Conservation (phyloP, 2,888 invertebrate genomes). For the Hypena proboscidalis region DNA sequence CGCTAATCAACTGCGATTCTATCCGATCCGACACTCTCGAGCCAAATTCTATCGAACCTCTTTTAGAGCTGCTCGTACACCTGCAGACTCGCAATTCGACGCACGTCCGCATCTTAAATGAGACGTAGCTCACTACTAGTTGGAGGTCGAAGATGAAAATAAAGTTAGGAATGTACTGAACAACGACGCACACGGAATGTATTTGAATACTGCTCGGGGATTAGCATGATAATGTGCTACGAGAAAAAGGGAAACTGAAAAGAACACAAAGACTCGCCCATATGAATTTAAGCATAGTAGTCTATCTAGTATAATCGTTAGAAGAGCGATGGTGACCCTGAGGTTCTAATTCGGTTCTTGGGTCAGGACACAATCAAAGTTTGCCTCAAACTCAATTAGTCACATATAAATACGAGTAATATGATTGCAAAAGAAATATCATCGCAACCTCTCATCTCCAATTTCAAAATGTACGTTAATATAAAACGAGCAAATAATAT, state of each 20-base stretch:
- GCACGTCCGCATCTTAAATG: constrained; percentile 40
- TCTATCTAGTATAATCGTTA: neutral
- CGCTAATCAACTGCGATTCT: constrained; percentile 69
- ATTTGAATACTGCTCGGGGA: constrained; percentile 10
- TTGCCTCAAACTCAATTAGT: too few species aligned
- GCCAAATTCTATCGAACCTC: constrained; percentile 33
- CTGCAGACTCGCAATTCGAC: constrained; percentile 33
- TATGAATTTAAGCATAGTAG: too few species aligned
- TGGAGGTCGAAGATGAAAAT: constrained; percentile 13
- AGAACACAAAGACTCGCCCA: neutral
- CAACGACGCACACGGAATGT: constrained; percentile 11
- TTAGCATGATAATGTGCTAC: constrained; percentile 9
- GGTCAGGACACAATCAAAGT: too few species aligned
- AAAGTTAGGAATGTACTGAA: constrained; percentile 14
- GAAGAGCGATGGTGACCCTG: too few species aligned
- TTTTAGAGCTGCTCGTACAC: constrained; percentile 28
- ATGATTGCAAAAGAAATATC: too few species aligned
- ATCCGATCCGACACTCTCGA: constrained; percentile 44
- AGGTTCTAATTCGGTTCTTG: too few species aligned
- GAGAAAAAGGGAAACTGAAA: constrained; percentile 4
- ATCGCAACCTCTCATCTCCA: too few species aligned
- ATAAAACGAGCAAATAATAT: constrained; percentile 25
- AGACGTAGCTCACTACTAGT: constrained; percentile 19
- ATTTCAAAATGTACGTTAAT: too few species aligned
- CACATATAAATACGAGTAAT: too few species aligned